Evolutionary conservation across 2,888 invertebrate species (phyloP).

Genomic region (Sceliomorpha sp.): DNA sequence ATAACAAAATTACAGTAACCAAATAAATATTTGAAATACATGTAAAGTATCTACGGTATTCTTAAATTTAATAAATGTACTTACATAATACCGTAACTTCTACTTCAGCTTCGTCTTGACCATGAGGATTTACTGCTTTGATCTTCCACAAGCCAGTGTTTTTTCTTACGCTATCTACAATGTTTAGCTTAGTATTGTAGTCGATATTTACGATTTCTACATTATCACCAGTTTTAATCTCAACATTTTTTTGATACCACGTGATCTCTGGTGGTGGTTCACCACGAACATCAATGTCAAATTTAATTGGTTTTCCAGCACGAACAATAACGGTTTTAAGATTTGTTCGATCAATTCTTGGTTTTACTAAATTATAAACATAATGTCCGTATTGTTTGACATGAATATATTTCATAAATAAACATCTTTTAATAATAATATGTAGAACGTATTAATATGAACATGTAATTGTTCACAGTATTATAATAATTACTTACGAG

Average conservation of each 20-base stretch:
- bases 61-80: too few relatives aligned
- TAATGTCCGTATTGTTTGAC: too few relatives aligned
- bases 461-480: too few relatives aligned
- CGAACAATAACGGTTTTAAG: conserved; percentile 93
- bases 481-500: conserved; percentile 85
- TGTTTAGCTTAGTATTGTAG: conserved; percentile 92
- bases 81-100: conserved; percentile 93
- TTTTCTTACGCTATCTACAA: conserved; percentile 89
- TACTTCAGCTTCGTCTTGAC: conserved; percentile 95
- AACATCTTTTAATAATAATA: not conserved
- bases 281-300: conserved; percentile 96
- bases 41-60: too few relatives aligned
- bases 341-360: conserved; percentile 97
- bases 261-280: conserved; percentile 96
- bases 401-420: too few relatives aligned
- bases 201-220: conserved; percentile 91
- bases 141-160: conserved; percentile 96
- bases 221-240: conserved; percentile 86
- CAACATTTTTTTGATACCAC: conserved; percentile 92
- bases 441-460: too few relatives aligned
- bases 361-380: conserved; percentile 96
- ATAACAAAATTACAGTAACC: conserved; percentile 37
- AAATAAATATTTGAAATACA: not conserved
- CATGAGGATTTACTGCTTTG: conserved; percentile 93
- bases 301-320: conserved; percentile 94